Percentiles rank a stretch among this genome's conserved stretches.
phyloP scores from a whole-genome alignment of 2,113 vertebrate species.

The Mormyrus lacerda region DNA sequence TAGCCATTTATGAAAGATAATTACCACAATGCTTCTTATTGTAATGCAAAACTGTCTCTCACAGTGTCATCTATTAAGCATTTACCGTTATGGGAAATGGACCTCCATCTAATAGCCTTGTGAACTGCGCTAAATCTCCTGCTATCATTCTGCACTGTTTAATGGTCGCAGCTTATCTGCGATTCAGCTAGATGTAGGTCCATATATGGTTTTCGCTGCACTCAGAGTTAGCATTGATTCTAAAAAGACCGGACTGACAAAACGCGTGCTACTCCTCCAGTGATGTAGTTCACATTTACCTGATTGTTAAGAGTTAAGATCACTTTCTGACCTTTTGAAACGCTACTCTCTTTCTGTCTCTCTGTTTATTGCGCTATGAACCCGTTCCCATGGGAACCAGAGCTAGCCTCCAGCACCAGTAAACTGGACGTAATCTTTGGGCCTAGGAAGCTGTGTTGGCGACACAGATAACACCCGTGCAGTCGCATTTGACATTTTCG shows the following conservation, averaged over 20 bases:
- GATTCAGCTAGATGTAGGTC: background rate
- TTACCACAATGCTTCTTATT: background rate
- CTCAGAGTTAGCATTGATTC: background rate
- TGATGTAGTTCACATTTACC: background rate
- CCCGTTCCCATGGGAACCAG: constrained; percentile 21
- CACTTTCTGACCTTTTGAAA: background rate
- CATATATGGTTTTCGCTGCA: background rate
- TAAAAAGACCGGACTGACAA: background rate
- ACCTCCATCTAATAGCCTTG: background rate
- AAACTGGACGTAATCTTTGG: background rate
- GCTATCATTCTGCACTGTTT: background rate
- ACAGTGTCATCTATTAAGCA: background rate
- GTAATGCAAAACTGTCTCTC: background rate
- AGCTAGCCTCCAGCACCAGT: background rate
- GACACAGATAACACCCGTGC: background rate
- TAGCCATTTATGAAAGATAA: background rate
- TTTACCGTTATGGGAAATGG: background rate
- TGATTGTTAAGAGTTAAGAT: background rate
- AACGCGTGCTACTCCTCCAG: background rate
- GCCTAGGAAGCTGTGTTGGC: no score
- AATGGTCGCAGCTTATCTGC: background rate
- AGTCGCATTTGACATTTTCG: background rate
- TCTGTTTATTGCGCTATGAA: constrained; percentile 19
- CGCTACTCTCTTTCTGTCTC: constrained; percentile 3
- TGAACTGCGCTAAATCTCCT: background rate